Evolutionary conservation across 2,888 invertebrate species (phyloP).

Genomic region (Bruchidius siliquastri): DNA sequence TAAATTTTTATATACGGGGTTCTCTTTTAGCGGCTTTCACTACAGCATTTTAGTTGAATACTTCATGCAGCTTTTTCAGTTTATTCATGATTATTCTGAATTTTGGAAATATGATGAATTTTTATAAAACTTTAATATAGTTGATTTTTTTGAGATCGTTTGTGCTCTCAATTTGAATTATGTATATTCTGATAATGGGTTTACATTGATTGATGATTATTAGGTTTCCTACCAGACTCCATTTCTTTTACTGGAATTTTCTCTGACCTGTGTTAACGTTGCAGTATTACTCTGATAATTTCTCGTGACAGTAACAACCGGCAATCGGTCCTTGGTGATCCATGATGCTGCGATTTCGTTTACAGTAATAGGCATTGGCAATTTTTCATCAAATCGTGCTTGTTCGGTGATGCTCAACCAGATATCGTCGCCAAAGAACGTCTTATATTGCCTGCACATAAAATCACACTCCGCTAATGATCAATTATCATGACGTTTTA

Average conservation of each 20-base stretch:
- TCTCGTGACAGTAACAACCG: slow-evolving; percentile 66
- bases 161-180: no score
- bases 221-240: neutral
- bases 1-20: no score
- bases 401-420: slow-evolving; percentile 70
- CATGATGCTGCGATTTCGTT: slow-evolving; percentile 73
- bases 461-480: neutral
- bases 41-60: no score
- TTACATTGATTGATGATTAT: neutral
- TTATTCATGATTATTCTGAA: no score
- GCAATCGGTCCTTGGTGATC: slow-evolving; percentile 76
- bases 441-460: slow-evolving; percentile 59
- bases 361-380: slow-evolving; percentile 57
- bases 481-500: no score
- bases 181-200: no score
- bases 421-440: slow-evolving; percentile 74
- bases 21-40: no score
- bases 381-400: slow-evolving; percentile 56
- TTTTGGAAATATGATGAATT: no score
- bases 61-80: no score
- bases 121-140: no score
- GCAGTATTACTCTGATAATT: slow-evolving; percentile 62
- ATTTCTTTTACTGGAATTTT: no score
- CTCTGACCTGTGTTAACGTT: slow-evolving; percentile 57
- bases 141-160: no score